phyloP scores from a whole-genome alignment of 1,140 invertebrate species.

The Chlorops oryzae region DNA sequence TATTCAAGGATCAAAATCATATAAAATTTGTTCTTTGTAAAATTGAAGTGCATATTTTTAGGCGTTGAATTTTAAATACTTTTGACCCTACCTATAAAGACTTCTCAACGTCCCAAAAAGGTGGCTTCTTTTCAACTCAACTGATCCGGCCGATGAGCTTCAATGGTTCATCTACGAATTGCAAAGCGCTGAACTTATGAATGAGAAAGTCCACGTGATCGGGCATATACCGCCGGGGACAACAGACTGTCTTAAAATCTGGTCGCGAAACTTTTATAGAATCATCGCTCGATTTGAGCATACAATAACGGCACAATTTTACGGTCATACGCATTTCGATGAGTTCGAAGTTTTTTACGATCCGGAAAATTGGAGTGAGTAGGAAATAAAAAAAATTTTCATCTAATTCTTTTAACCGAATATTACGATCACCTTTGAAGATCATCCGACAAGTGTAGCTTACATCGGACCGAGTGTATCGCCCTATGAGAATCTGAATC shows the following conservation, averaged over 20 bases:
- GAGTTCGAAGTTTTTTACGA: conserved; percentile 93
- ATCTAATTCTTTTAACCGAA: too few relatives aligned
- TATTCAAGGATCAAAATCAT: too few relatives aligned
- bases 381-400: background rate
- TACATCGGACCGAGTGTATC: conserved; percentile 90
- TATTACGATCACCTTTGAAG: conserved; percentile 42
- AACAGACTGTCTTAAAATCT: conserved; percentile 83
- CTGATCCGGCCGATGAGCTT: conserved; percentile 89
- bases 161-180: conserved; percentile 94
- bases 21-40: too few relatives aligned
- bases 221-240: conserved; percentile 96
- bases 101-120: conserved; percentile 8
- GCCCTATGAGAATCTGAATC: conserved; percentile 87
- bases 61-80: background rate
- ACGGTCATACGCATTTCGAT: conserved; percentile 92
- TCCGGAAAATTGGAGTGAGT: conserved; percentile 63
- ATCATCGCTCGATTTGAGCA: conserved; percentile 86
- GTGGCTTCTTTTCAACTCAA: conserved; percentile 92
- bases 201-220: conserved; percentile 94
- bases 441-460: conserved; percentile 75
- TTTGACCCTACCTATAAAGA: background rate
- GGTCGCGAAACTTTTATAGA: conserved; percentile 86
- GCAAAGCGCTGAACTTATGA: conserved; percentile 84
- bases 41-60: too few relatives aligned
- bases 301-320: conserved; percentile 89